phyloP scores from a whole-genome alignment of 2,888 invertebrate genomes.

The Embidobia sp. region DNA sequence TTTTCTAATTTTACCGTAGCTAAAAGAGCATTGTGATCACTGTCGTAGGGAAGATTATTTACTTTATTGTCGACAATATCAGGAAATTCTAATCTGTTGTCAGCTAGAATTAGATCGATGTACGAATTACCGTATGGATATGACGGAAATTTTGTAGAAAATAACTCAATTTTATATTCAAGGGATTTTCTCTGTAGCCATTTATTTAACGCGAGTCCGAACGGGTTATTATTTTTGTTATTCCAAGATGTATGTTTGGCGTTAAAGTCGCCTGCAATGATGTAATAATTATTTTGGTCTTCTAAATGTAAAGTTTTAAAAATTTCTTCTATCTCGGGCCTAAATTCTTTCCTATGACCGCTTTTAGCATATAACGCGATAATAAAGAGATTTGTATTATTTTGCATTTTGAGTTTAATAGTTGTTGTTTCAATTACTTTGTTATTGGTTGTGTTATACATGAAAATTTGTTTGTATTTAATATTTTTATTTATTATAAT shows the following conservation, averaged over 20 bases:
- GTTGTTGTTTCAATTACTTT: slow-evolving; percentile 44
- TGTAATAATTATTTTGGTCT: slow-evolving; percentile 32
- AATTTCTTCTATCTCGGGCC: slow-evolving; percentile 28
- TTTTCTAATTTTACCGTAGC: neutral
- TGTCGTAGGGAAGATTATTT: slow-evolving; percentile 13
- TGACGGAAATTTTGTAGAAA: slow-evolving; percentile 27
- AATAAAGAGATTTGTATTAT: slow-evolving; percentile 43
- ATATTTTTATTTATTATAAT: slow-evolving; percentile 52
- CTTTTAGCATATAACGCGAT: slow-evolving; percentile 56
- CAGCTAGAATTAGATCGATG: slow-evolving; percentile 42
- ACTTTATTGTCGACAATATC: slow-evolving; percentile 5
- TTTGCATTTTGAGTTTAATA: slow-evolving; percentile 39
- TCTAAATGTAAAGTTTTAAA: slow-evolving; percentile 23
- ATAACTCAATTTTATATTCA: slow-evolving; percentile 12
- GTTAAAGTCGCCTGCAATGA: slow-evolving; percentile 61
- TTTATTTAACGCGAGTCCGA: slow-evolving; percentile 8
- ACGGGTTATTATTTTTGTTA: slow-evolving; percentile 24
- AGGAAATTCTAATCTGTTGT: slow-evolving; percentile 22
- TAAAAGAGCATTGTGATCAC: slow-evolving; percentile 20
- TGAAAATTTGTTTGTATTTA: slow-evolving; percentile 23
- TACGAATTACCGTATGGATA: slow-evolving; percentile 37
- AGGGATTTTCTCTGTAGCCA: slow-evolving; percentile 29
- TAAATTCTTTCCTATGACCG: slow-evolving; percentile 24
- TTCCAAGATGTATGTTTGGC: slow-evolving; percentile 54
- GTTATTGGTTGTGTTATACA: neutral